Conservation (phyloP, 1,140 invertebrate genomes). For the Neotoxoptera formosana region DNA sequence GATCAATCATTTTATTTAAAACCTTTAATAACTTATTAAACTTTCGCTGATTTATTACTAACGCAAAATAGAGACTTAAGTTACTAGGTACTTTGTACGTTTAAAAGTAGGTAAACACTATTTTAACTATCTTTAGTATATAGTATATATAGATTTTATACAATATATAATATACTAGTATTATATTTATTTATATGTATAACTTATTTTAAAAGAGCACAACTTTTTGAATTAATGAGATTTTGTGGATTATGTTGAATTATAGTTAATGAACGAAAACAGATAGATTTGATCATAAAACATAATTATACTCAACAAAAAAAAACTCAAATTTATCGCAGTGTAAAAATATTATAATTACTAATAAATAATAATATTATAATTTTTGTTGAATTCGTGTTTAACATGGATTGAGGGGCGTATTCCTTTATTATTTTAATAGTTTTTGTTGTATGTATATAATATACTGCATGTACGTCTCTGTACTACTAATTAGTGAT, state of each 20-base stretch:
- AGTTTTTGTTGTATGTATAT: background rate
- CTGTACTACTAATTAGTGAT: background rate
- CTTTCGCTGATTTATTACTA: background rate
- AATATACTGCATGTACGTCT: background rate
- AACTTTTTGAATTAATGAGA: background rate
- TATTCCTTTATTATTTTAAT: background rate
- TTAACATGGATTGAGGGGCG: background rate
- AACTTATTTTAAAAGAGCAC: background rate
- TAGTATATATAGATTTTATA: background rate
- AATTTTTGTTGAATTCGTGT: background rate
- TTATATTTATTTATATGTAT: background rate
- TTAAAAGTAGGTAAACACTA: background rate
- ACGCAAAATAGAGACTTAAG: background rate
- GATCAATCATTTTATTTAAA: conserved; percentile 16
- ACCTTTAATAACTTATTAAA: background rate
- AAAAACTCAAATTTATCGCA: background rate
- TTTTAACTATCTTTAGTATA: background rate
- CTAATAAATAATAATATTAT: background rate
- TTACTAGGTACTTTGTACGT: background rate
- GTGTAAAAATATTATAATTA: background rate
- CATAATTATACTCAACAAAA: background rate
- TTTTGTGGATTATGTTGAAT: background rate
- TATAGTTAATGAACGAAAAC: background rate
- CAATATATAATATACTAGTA: background rate
- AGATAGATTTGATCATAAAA: background rate